These are phyloP conservation scores for Gallinago jamesoni DNA, from an alignment of 2,113 vertebrate genomes.

Conservation along the genomic window DNA sequence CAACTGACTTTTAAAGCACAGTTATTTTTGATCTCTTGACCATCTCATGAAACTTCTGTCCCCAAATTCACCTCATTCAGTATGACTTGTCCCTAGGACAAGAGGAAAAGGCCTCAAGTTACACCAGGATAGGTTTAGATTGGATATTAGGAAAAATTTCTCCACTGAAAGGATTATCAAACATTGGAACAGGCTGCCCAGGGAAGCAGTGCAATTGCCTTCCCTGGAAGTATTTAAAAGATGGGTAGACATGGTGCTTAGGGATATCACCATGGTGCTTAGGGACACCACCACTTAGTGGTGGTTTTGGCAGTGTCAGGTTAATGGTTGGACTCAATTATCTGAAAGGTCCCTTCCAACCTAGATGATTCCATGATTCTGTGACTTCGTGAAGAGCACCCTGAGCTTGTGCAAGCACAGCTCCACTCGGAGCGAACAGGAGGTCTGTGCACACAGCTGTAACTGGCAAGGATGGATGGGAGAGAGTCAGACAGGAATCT, in stretches of 20 bases:
- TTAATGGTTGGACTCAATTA: neutral
- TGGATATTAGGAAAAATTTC: neutral
- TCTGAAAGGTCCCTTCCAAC: neutral
- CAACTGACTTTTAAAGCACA: neutral
- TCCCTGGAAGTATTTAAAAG: neutral
- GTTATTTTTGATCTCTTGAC: neutral
- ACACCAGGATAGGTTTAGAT: neutral
- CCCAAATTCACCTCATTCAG: neutral
- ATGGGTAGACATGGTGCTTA: neutral
- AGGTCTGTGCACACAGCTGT: neutral
- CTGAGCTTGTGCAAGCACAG: neutral
- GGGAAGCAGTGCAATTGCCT: neutral
- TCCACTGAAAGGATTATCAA: neutral
- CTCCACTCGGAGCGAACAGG: neutral
- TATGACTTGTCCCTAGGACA: neutral
- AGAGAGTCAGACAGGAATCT: neutral
- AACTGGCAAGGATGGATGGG: neutral
- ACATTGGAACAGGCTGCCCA: neutral
- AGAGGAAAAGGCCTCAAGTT: neutral
- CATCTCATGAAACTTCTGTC: neutral
- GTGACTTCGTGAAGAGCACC: neutral
- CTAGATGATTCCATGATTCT: neutral
- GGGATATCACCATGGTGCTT: too few relatives aligned
- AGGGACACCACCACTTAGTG: too few relatives aligned
- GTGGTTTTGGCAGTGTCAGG: neutral